phyloP scores from a whole-genome alignment of 2,888 invertebrate genomes.

The Maniola hyperantus region DNA sequence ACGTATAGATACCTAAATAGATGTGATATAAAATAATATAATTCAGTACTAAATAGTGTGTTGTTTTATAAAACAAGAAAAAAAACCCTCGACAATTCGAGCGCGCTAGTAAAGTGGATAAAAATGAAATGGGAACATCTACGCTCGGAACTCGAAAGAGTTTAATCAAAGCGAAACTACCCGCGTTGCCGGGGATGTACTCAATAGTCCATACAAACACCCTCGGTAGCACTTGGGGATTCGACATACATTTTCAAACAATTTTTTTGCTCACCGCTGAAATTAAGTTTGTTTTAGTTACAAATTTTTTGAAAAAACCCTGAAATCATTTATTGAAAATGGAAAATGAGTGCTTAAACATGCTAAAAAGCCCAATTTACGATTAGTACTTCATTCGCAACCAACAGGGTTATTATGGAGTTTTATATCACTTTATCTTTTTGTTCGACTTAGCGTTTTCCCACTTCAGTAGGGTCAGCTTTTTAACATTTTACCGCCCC shows the following conservation, averaged over 20 bases:
- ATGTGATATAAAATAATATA: too few species aligned
- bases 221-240: slow-evolving; percentile 4
- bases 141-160: slow-evolving; percentile 60
- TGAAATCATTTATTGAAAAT: too few species aligned
- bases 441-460: too few species aligned
- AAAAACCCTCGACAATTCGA: slow-evolving; percentile 33
- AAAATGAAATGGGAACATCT: slow-evolving; percentile 58
- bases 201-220: slow-evolving; percentile 61
- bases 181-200: slow-evolving; percentile 60
- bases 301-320: neutral
- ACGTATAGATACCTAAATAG: too few species aligned
- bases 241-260: neutral
- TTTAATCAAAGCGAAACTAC: slow-evolving; percentile 70
- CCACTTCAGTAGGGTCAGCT: too few species aligned
- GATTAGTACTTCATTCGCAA: too few species aligned
- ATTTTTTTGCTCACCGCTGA: neutral
- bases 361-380: too few species aligned
- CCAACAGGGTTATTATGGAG: too few species aligned
- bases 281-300: neutral
- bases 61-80: neutral
- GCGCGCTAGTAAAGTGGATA: slow-evolving; percentile 58
- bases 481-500: too few species aligned
- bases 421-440: too few species aligned
- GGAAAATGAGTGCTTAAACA: too few species aligned
- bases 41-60: too few species aligned